These are phyloP conservation scores for Oreochromis grahami DNA, from an alignment of 2,797 vertebrate species.

Conservation along the genomic window DNA sequence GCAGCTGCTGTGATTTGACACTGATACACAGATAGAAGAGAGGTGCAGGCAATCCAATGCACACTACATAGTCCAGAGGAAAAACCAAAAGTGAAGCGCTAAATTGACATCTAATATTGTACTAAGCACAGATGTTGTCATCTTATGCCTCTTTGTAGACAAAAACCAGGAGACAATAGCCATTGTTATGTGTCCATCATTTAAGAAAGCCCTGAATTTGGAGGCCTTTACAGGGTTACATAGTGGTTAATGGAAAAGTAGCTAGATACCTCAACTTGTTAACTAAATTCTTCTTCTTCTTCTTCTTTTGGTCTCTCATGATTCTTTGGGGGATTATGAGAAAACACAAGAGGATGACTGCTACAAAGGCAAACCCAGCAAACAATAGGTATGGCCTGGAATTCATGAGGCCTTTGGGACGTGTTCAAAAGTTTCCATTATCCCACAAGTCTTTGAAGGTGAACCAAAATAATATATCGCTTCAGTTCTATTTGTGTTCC, in stretches of 20 bases:
- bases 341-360: background rate
- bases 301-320: background rate
- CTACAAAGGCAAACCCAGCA: slow-evolving; percentile 37
- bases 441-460: slow-evolving; percentile 7
- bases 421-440: background rate
- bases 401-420: slow-evolving; percentile 17
- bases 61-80: background rate
- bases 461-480: background rate
- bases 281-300: background rate
- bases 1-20: background rate
- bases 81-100: background rate
- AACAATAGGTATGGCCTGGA: slow-evolving; percentile 36
- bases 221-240: background rate
- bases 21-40: background rate
- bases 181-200: slow-evolving; percentile 44
- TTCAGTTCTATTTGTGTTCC: background rate
- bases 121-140: slow-evolving; percentile 25
- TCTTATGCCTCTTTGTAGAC: background rate
- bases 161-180: slow-evolving; percentile 45
- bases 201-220: background rate
- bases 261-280: slow-evolving; percentile 5
- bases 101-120: slow-evolving; percentile 8
- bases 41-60: background rate
- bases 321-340: slow-evolving; percentile 19
- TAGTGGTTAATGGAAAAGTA: background rate